Evolutionary conservation across 2,113 vertebrate genomes (phyloP), one percentile per base, ranked within the genome.

Genomic region (Nesospiza acunhae): DNA sequence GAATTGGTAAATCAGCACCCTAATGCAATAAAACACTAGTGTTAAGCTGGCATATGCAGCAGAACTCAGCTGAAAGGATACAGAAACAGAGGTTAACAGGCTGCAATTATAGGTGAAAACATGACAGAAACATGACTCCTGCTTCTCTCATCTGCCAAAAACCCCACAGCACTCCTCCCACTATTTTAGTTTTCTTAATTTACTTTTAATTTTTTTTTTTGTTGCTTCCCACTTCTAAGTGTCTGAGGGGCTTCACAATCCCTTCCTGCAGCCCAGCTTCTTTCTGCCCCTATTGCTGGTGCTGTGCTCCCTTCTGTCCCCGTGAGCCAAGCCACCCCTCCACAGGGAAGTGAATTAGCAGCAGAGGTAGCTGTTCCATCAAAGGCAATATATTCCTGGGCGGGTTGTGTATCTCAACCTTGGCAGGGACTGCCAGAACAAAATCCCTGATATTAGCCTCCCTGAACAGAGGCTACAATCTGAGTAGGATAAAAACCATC

Each of bases 371-470:
- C 31, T 88, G 63, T 49, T 77, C 73, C 66, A 9, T 41, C 59
- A 82, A 94, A 93, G 67, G 63, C 15, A 2, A 62, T 53, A 46
- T 33, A 16, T 87, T 93, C 84, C 78, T 73, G 55, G 50, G 37
- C 58, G 56, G 33, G 26, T 35, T 90, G 79, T 50, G 56, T 63
- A 44, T 93, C 84, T 94, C 91, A 92, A 49, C 68, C 89, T 92
- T 94, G 93, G 83, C 93, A 96, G 67, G 53, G 46, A 73, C 67
- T 93, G 78, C 85, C 91, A 10, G 22, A 84, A 91, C 72, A 75
- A 96, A 96, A 96, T 95, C 90, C 90, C 73, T 82, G 52, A 86
- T 83, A 86, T 89, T 84, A 93, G 62, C 69, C 88, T 84, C 69
- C 41, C 68, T 59, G 86, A 96, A 87, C 0, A 0, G 62, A 84